These are phyloP conservation scores for Chrysolophus pictus DNA, from an alignment of 2,797 vertebrate species.

Conservation along the genomic window DNA sequence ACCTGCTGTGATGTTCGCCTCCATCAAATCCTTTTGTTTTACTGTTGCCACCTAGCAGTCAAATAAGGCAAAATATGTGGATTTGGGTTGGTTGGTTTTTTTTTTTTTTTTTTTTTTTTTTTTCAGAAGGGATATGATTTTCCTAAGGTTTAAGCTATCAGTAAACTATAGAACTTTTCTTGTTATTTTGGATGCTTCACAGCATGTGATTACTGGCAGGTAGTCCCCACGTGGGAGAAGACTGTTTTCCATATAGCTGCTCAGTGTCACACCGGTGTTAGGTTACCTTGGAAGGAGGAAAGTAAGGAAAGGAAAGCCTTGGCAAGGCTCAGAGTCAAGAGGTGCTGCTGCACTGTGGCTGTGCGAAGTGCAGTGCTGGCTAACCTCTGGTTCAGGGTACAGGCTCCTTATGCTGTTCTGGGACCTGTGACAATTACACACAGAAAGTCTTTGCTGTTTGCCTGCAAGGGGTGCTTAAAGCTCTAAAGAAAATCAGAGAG, in stretches of 20 bases:
- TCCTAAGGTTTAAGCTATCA: neutral
- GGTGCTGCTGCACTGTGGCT: neutral
- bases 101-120: too few species aligned
- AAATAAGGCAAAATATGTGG: neutral
- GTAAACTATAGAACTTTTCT: constrained; percentile 8
- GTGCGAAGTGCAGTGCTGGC: too few species aligned
- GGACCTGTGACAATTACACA: neutral
- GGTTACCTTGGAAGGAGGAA: neutral
- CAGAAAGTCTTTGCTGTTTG: neutral
- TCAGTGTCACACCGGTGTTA: fast-evolving
- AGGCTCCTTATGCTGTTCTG: neutral
- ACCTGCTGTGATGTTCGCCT: neutral
- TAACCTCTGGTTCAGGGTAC: neutral
- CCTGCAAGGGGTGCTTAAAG: neutral
- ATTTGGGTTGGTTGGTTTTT: too few species aligned
- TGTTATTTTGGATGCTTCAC: neutral
- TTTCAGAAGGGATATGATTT: neutral
- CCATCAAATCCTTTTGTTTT: neutral
- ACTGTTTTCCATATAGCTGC: neutral
- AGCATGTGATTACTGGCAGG: neutral
- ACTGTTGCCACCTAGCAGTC: neutral
- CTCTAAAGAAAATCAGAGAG: neutral
- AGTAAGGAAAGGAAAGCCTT: neutral
- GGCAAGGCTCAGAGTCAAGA: too few species aligned
- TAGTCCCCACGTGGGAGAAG: neutral